A percentile compares a stretch with the other conserved stretches of the same genome.
phyloP scores from a whole-genome alignment of 1,140 invertebrate species.

The Heterodera carotae region DNA sequence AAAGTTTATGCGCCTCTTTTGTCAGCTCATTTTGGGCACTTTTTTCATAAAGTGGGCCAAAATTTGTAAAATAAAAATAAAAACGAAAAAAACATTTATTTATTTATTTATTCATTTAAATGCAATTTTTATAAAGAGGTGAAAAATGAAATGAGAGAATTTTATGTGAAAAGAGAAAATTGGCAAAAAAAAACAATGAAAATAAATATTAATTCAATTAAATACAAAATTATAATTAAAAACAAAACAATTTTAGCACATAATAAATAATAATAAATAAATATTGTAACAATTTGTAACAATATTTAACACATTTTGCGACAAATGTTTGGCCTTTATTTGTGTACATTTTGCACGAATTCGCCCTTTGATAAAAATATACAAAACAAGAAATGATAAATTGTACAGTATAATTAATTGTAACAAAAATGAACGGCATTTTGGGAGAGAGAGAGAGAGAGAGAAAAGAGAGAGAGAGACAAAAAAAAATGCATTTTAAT shows the following conservation, averaged over 20 bases:
- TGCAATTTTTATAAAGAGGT: no score
- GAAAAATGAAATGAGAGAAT: neutral
- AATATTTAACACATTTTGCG: slow-evolving; percentile 1
- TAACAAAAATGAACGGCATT: no score
- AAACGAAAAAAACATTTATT: no score
- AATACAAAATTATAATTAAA: neutral
- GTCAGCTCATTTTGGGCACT: no score
- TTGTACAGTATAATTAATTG: no score
- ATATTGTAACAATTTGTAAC: neutral
- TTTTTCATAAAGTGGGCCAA: no score
- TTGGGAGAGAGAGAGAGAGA: no score
- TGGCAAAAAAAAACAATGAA: neutral
- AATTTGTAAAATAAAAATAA: no score
- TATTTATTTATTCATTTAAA: no score
- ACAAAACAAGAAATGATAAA: neutral
- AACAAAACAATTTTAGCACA: neutral
- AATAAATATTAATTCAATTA: neutral
- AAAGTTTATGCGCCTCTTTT: neutral
- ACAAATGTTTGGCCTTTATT: neutral
- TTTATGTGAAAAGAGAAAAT: neutral
- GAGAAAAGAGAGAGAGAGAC: no score
- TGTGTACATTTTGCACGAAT: slow-evolving; percentile 36
- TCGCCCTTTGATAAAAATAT: slow-evolving; percentile 17
- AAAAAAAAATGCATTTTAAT: neutral
- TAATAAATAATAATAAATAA: neutral